Evolutionary conservation across 1,140 invertebrate species (phyloP).

Genomic region (Euura saliciscinereae): DNA sequence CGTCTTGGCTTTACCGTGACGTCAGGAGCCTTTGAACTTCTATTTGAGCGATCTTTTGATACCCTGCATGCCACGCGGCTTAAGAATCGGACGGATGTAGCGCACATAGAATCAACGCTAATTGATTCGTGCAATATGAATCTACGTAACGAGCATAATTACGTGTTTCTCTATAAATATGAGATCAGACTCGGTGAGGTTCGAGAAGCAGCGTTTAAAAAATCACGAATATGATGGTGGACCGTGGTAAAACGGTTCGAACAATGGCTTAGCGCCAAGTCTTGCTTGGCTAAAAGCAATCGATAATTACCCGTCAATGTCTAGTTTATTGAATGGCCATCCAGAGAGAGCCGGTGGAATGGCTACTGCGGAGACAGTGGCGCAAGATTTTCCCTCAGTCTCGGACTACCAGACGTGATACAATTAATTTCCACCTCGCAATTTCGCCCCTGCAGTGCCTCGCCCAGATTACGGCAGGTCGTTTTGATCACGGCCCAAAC

Average conservation of each 20-base stretch:
- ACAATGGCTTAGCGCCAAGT: constrained; percentile 4
- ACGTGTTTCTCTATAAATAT: no score
- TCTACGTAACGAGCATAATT: no score
- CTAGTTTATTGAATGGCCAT: not conserved
- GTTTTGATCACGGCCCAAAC: not conserved
- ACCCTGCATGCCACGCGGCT: no score
- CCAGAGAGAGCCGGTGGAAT: not conserved
- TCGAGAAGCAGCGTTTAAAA: not conserved
- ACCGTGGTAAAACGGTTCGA: not conserved
- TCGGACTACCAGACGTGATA: not conserved
- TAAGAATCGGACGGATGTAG: no score
- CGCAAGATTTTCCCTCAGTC: not conserved
- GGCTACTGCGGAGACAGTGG: no score
- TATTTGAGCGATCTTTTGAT: not conserved
- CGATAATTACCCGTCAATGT: not conserved
- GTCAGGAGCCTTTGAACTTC: not conserved
- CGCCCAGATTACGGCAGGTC: not conserved
- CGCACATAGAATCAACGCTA: no score
- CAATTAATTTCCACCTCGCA: not conserved
- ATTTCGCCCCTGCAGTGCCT: not conserved
- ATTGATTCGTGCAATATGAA: no score
- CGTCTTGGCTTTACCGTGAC: not conserved
- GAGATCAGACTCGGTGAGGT: no score
- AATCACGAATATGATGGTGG: not conserved
- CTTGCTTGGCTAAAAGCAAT: not conserved